These are phyloP conservation scores for Lepidotrigona ventralis DNA, from an alignment of 1,140 invertebrate genomes.

Conservation along the genomic window DNA sequence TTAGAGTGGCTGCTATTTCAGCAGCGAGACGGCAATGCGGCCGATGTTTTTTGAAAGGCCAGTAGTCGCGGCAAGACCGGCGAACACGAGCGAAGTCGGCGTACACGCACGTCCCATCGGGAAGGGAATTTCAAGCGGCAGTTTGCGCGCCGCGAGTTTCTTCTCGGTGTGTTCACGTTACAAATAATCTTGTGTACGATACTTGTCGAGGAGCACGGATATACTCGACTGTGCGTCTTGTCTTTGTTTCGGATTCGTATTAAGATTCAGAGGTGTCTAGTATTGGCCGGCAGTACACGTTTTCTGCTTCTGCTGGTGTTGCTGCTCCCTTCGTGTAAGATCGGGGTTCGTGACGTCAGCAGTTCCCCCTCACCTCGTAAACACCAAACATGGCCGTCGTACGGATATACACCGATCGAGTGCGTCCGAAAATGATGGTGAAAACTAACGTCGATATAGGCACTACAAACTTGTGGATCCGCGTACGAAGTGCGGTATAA, in stretches of 20 bases:
- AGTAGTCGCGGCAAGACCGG: slow-evolving; percentile 70
- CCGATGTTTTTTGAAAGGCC: slow-evolving; percentile 72
- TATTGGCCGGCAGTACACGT: slow-evolving; percentile 62
- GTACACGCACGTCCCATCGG: slow-evolving; percentile 73
- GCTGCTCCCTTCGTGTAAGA: slow-evolving; percentile 69
- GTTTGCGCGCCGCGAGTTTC: slow-evolving; percentile 44
- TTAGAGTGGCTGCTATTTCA: slow-evolving; percentile 55
- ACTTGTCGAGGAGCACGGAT: background rate
- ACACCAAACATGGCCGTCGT: slow-evolving; percentile 80
- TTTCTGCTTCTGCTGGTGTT: slow-evolving; percentile 57
- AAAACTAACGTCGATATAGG: slow-evolving; percentile 50
- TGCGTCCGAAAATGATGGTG: slow-evolving; percentile 63
- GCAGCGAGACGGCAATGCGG: slow-evolving; percentile 60
- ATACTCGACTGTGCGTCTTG: slow-evolving; percentile 10
- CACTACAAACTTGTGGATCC: slow-evolving; percentile 30
- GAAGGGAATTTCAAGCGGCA: slow-evolving; percentile 60
- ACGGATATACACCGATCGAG: slow-evolving; percentile 70
- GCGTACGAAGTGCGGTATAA: slow-evolving; percentile 27
- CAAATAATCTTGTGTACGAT: slow-evolving; percentile 33
- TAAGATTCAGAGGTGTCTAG: background rate
- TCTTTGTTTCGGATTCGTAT: background rate
- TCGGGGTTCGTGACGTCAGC: slow-evolving; percentile 76
- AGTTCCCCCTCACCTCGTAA: slow-evolving; percentile 78
- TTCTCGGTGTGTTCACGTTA: slow-evolving; percentile 41
- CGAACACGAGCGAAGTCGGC: slow-evolving; percentile 66